Evolutionary conservation across 2,113 vertebrate species (phyloP).

Genomic region (Plecotus auritus): DNA sequence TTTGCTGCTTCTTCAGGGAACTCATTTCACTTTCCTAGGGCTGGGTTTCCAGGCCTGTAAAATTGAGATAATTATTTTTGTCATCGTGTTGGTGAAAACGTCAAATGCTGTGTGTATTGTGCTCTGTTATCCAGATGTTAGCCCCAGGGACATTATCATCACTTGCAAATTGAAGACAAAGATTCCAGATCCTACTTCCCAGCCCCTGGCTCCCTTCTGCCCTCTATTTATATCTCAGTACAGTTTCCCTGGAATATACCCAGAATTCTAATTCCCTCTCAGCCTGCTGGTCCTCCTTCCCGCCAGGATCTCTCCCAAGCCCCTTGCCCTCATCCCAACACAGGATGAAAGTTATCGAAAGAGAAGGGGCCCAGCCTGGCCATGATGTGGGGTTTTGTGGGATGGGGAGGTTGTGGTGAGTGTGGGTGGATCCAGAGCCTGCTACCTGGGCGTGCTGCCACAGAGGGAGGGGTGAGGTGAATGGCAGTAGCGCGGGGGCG

Average conservation of each 20-base stretch:
- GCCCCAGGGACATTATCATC: background rate
- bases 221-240: background rate
- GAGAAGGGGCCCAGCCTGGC: background rate
- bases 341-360: background rate
- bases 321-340: too few relatives aligned
- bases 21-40: background rate
- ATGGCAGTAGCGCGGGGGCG: rapidly evolving
- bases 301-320: background rate
- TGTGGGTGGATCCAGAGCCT: background rate
- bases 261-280: background rate
- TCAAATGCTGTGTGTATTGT: background rate
- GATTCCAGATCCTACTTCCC: background rate
- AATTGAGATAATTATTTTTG: background rate
- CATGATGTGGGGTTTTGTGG: background rate
- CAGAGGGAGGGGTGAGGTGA: background rate
- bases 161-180: background rate
- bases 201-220: background rate
- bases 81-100: background rate
- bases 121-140: background rate
- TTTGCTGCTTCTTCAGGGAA: background rate
- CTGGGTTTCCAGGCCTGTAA: background rate
- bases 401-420: background rate
- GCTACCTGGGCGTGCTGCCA: background rate
- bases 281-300: background rate
- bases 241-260: background rate